Conservation (phyloP, 1,140 invertebrate genomes). For the Cydia amplana region DNA sequence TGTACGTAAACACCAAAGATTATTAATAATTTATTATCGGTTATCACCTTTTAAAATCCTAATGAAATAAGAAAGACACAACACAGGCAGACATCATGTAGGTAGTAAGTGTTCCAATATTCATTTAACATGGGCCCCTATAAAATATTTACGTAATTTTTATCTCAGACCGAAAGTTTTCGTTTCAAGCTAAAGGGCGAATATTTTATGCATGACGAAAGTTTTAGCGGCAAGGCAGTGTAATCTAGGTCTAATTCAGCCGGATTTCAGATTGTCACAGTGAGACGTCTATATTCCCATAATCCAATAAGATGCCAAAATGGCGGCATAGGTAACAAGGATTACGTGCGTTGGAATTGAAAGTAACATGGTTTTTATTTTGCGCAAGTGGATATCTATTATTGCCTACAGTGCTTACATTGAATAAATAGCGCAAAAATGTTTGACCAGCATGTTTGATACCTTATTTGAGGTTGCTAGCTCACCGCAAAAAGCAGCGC, state of each 20-base stretch:
- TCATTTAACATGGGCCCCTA: not conserved
- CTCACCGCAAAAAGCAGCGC: too few species aligned
- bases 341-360: conserved; percentile 3
- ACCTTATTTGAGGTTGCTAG: too few species aligned
- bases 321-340: not conserved
- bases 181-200: not conserved
- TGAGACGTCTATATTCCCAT: conserved; percentile 20
- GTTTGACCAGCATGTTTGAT: too few species aligned
- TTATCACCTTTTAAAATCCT: too few species aligned
- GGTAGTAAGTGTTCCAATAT: not conserved
- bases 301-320: conserved; percentile 29
- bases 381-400: not conserved
- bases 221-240: conserved; percentile 14
- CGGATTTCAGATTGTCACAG: conserved; percentile 29
- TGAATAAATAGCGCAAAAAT: not conserved
- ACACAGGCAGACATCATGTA: not conserved
- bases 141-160: conserved; percentile 18
- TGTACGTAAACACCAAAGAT: too few species aligned
- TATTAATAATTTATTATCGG: too few species aligned
- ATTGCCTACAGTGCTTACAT: not conserved
- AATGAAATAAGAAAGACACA: too few species aligned
- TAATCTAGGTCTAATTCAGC: conserved; percentile 24
- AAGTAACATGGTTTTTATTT: conserved; percentile 17
- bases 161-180: not conserved
- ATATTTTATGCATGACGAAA: conserved; percentile 30